Percentiles rank a stretch among this genome's conserved stretches.
phyloP scores from a whole-genome alignment of 2,888 invertebrate species.

The Lasioglossum lativentre region DNA sequence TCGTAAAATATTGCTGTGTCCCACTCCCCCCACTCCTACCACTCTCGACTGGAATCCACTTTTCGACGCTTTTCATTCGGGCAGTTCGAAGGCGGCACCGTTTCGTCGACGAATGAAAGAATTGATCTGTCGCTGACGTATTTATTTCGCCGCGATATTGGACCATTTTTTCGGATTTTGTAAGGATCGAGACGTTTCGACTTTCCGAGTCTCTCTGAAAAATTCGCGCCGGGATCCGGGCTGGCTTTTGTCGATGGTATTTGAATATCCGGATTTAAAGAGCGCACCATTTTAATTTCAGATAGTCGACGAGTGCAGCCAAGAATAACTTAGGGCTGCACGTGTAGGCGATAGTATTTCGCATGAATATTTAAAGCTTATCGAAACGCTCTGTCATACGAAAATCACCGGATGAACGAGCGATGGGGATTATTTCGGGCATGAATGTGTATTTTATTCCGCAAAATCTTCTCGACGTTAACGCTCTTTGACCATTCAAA shows the following conservation, averaged over 20 bases:
- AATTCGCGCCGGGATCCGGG: slow-evolving; percentile 5
- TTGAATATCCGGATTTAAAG: slow-evolving; percentile 39
- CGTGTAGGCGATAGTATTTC: slow-evolving; percentile 18
- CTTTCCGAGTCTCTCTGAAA: neutral
- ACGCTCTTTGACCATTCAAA: neutral
- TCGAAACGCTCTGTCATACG: slow-evolving; percentile 1
- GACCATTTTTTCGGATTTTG: neutral
- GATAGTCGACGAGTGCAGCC: slow-evolving; percentile 38
- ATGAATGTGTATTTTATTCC: neutral
- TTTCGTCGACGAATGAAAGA: neutral
- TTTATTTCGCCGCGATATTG: neutral
- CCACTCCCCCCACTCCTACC: too few species aligned
- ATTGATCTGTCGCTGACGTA: neutral
- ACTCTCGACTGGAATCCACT: slow-evolving; percentile 10
- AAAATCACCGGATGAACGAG: neutral
- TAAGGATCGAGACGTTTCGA: neutral
- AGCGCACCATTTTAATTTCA: slow-evolving; percentile 37
- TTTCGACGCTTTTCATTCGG: slow-evolving; percentile 22
- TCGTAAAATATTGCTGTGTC: slow-evolving; percentile 41
- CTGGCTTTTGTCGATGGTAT: slow-evolving; percentile 40
- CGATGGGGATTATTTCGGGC: neutral
- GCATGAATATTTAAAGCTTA: slow-evolving; percentile 40
- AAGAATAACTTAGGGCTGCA: neutral
- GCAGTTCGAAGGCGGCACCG: neutral
- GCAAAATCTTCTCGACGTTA: neutral